Conservation (phyloP, 1,140 invertebrate species). For the Artemia franciscana region DNA sequence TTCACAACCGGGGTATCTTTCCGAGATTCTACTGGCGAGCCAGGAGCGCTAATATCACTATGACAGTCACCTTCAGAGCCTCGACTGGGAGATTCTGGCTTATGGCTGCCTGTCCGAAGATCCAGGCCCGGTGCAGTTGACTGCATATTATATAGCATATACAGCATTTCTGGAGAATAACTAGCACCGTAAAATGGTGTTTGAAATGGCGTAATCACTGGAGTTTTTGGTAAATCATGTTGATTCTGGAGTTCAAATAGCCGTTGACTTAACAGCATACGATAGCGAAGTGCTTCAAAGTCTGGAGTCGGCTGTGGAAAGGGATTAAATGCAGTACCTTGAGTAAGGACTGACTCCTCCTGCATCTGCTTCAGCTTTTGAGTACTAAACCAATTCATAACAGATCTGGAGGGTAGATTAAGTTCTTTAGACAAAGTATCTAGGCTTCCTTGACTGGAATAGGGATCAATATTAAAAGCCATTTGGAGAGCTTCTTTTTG, state of each 20-base stretch:
- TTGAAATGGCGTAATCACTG: slow-evolving; percentile 30
- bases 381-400: slow-evolving; percentile 99
- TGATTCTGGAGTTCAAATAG: slow-evolving; percentile 52
- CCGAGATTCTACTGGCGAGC: slow-evolving; percentile 8
- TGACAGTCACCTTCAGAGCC: slow-evolving; percentile 24
- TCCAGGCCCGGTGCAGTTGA: slow-evolving; percentile 11
- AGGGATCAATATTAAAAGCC: slow-evolving; percentile 83
- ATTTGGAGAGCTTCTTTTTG: slow-evolving; percentile 86
- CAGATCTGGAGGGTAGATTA: slow-evolving; percentile 75
- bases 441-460: slow-evolving; percentile 82
- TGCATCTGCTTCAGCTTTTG: slow-evolving; percentile 79
- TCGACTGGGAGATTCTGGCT: not conserved
- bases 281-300: slow-evolving; percentile 61
- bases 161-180: slow-evolving; percentile 42
- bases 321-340: not conserved
- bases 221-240: slow-evolving; percentile 31
- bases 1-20: slow-evolving; percentile 8
- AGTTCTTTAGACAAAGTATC: slow-evolving; percentile 80
- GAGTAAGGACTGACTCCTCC: not conserved
- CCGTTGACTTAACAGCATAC: slow-evolving; percentile 60
- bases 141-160: slow-evolving; percentile 12
- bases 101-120: slow-evolving; percentile 3
- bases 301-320: slow-evolving; percentile 5
- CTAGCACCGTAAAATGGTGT: slow-evolving; percentile 43
- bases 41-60: slow-evolving; percentile 21